Percentiles rank a stretch among this genome's conserved stretches.
Evolutionary conservation across 2,113 vertebrate species (phyloP).

Genomic region (Onychorhynchus coronatus): DNA sequence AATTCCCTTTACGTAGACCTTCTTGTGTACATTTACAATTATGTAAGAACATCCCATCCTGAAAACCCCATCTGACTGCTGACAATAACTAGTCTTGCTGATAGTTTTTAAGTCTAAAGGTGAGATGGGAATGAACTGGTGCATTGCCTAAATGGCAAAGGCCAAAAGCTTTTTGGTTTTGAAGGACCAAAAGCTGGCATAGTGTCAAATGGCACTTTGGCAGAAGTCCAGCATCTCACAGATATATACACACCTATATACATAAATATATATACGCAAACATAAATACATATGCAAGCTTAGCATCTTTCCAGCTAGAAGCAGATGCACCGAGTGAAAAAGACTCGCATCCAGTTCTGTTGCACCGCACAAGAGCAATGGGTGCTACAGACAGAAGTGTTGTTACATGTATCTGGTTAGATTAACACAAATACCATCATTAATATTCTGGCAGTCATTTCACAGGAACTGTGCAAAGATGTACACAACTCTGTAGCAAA

Average conservation of each 20-base stretch:
- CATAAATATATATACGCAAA: background rate
- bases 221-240: background rate
- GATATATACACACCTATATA: background rate
- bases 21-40: background rate
- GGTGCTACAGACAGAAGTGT: background rate
- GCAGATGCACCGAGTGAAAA: background rate
- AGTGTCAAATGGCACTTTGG: background rate
- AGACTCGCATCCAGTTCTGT: background rate
- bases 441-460: background rate
- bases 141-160: background rate
- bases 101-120: background rate
- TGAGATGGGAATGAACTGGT: background rate
- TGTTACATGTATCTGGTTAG: background rate
- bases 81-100: background rate
- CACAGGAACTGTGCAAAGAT: background rate
- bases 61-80: background rate
- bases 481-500: background rate
- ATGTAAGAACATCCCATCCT: background rate
- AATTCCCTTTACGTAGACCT: background rate
- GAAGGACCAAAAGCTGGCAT: background rate
- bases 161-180: background rate
- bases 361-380: background rate
- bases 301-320: background rate
- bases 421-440: background rate
- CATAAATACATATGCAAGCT: background rate